These are phyloP conservation scores for Coenonympha arcania DNA, from an alignment of 2,888 invertebrate genomes.

Conservation along the genomic window DNA sequence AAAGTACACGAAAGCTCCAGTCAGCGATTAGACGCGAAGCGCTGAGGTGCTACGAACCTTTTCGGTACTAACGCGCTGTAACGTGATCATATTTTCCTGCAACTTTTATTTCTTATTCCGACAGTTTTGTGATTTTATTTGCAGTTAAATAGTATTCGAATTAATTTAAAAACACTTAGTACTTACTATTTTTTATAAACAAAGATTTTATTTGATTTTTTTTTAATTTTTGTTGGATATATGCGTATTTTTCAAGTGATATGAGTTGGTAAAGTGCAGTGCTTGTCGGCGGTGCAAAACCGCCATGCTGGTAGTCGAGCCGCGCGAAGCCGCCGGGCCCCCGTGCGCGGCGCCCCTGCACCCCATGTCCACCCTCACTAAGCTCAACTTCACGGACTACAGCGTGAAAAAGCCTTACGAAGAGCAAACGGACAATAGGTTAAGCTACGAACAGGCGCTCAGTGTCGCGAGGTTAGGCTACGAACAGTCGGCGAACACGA, in stretches of 20 bases:
- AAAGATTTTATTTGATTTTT: too few species aligned
- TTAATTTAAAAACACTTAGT: too few species aligned
- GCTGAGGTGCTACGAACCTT: conserved; percentile 44
- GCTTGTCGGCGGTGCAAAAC: conserved; percentile 57
- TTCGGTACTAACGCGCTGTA: conserved; percentile 7
- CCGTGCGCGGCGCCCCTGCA: conserved; percentile 64
- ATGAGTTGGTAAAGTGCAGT: conserved; percentile 52
- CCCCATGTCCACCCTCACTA: conserved; percentile 65
- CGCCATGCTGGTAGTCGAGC: conserved; percentile 85
- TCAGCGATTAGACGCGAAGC: conserved; percentile 57
- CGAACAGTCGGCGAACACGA: conserved; percentile 50
- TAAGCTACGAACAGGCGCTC: conserved; percentile 59
- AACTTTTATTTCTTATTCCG: not conserved
- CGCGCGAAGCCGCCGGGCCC: conserved; percentile 81
- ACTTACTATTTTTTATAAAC: too few species aligned
- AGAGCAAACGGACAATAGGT: conserved; percentile 53
- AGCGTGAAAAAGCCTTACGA: conserved; percentile 64
- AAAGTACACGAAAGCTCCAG: conserved; percentile 57
- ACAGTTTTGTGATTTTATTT: not conserved
- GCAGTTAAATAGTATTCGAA: too few species aligned
- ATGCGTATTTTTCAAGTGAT: conserved; percentile 29
- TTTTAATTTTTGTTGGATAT: too few species aligned
- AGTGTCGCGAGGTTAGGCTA: conserved; percentile 57
- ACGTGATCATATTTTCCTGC: conserved; percentile 11
- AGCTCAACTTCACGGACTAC: conserved; percentile 67